Evolutionary conservation across 2,888 invertebrate genomes (phyloP), one percentile per base, ranked within the genome.

Genomic region (Dichetophora obliterata): DNA sequence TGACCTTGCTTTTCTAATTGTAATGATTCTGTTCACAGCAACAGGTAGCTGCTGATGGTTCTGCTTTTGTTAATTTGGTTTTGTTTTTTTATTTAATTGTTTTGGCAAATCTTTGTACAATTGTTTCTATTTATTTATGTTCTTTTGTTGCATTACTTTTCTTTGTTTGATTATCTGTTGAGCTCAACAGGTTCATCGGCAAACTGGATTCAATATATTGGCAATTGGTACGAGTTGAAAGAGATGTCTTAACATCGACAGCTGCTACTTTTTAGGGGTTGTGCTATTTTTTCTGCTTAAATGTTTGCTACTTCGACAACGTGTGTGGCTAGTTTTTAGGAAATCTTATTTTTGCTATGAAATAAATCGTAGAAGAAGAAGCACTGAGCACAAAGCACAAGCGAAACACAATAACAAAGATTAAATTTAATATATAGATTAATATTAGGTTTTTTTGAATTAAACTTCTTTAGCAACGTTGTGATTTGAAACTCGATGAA

Each of bases 271-370:
- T 11, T 43, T 43, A 43, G 2, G 43, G 14, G 11, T 43, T 43
- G 14, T 43, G 43, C 43, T 43, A 43, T 43, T 43, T 43, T 11
- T 11, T 43, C 43, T 43, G 6, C 43, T 11, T 43, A 11, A 43
- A 8, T 37, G 1, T 43, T 4, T 43, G 11, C 43, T 43, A 43
- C 14, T 11, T 43, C 50, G 24, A 37, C 77, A 65, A 65, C 66
- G 79, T 79, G 79, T 79, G 79, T 79, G 79, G 79, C 75, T 75
- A 27, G 48, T 34, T 52, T 27, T 66, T 69, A 50, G 50, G n/a
- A 65, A 50, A 16, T 65, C 37, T 73, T 66, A 52, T 75, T 68
- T 72, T 52, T 8, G 2, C 1, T 27, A 9, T 61, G 31, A 31
- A 5, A 31, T 3, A 31, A 31, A 31, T 31, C 31, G 3, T 5